phyloP scores from a whole-genome alignment of 2,113 vertebrate genomes.

The Lasiurus cinereus region DNA sequence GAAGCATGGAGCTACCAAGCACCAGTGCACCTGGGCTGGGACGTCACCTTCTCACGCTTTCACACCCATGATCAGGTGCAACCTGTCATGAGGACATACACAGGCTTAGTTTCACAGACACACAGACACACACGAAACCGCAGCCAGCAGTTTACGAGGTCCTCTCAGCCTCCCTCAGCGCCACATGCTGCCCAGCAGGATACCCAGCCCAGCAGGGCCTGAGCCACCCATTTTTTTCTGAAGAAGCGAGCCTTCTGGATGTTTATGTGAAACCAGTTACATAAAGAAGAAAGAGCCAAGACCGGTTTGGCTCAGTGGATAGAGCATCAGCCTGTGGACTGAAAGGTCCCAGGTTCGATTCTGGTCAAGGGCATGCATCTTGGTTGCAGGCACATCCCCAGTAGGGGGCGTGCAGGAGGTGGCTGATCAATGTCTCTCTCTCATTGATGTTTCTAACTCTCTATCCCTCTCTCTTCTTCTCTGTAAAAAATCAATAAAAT shows the following conservation, averaged over 20 bases:
- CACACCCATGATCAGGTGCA: accelerated
- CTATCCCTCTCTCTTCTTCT: too few species aligned
- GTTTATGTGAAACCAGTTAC: not conserved
- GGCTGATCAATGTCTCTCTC: too few species aligned
- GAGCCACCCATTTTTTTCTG: accelerated
- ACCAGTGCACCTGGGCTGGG: accelerated
- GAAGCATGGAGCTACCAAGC: accelerated
- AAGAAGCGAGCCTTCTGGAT: not conserved
- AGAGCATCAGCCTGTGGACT: too few species aligned
- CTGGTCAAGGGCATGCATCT: too few species aligned
- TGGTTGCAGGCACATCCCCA: too few species aligned
- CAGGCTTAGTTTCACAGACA: not conserved
- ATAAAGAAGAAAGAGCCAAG: too few species aligned
- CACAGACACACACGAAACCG: accelerated
- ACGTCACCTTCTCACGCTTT: not conserved
- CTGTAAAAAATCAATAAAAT: too few species aligned
- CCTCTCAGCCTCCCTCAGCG: not conserved
- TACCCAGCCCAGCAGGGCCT: not conserved
- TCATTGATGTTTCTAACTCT: too few species aligned
- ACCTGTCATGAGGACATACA: not conserved
- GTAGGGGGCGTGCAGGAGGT: too few species aligned
- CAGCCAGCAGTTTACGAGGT: not conserved
- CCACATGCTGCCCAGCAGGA: accelerated
- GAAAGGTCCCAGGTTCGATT: too few species aligned
- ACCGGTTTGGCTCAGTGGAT: too few species aligned